Evolutionary conservation across 2,888 invertebrate species (phyloP), one percentile per base, ranked within the genome.

Genomic region (Escarpia spicata): DNA sequence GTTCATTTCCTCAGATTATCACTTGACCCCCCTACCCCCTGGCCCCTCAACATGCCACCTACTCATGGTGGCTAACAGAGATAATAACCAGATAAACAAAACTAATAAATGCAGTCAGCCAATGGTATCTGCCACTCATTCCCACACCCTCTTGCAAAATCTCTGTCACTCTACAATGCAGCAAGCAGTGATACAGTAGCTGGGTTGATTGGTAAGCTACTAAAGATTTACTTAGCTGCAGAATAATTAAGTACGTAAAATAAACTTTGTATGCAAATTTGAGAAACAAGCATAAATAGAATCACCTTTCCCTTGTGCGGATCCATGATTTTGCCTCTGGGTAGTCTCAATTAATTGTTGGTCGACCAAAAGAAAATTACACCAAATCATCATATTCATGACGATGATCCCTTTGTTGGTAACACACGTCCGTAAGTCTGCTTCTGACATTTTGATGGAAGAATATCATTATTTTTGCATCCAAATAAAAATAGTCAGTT

Each of bases 1-100:
- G 75, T 75, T 75, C 75, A 75, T 75, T 75, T 75, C 75, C 75
- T 75, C 75, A 75, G 75, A 75, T 75, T 26, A 75, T n/a, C 75
- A 75, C 75, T 75, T 75, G 75, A 52, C 52, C 75, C 75, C 75
- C 75, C 75, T 75, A 26, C 12, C 52, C 52, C 52, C 52, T 15
- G 8, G 9, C 52, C 52, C 15, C 52, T 9, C 52, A 52, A 37
- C 52, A 0, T 12, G 52, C 9, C 1, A 75, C 75, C 75, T 75
- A 3, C 75, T 26, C 75, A 75, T 26, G 6, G 75, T 19, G 75
- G 75, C 75, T 26, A 75, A 75, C n/a, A 75, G 75, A 19, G n/a
- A 75, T n/a, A 75, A 26, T 6, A 75, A 26, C 75, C 75, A 75
- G 75, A n/a, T n/a, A 75, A 75, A 75, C 75, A 75, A 26, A n/a